Conservation (phyloP, 2,888 invertebrate species). For the Harpalus rubripes region DNA sequence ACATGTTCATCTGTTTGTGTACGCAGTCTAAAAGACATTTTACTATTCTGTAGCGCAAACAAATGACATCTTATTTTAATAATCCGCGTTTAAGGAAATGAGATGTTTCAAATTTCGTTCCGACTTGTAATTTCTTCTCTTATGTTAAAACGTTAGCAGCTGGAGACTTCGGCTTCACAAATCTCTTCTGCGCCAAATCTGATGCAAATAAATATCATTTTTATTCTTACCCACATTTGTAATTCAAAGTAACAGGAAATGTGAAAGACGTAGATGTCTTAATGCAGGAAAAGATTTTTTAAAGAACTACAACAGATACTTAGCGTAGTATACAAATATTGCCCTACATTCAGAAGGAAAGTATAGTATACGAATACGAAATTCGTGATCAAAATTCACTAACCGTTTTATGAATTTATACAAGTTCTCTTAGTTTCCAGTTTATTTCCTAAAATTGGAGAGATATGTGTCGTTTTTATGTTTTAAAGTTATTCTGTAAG, state of each 20-base stretch:
- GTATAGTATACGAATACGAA: too few relatives aligned
- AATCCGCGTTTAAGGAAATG: constrained; percentile 44
- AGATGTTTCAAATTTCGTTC: constrained; percentile 51
- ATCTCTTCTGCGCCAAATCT: constrained; percentile 50
- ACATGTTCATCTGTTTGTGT: neutral
- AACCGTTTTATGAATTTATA: too few relatives aligned
- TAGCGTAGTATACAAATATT: neutral
- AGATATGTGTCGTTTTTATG: too few relatives aligned
- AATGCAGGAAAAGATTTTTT: neutral
- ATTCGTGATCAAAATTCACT: too few relatives aligned
- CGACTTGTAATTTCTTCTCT: constrained; percentile 57
- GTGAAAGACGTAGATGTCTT: constrained; percentile 16
- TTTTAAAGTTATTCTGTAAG: too few relatives aligned
- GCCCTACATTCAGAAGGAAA: too few relatives aligned
- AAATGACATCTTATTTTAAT: constrained; percentile 33
- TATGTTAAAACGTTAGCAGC: constrained; percentile 52
- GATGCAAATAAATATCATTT: constrained; percentile 63
- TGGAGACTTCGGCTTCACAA: constrained; percentile 51
- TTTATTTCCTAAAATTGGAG: too few relatives aligned
- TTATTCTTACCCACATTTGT: constrained; percentile 55
- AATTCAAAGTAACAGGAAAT: constrained; percentile 47
- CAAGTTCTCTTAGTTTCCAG: too few relatives aligned
- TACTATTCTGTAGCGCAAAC: constrained; percentile 19
- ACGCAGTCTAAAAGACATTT: neutral
- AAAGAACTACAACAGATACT: constrained; percentile 6